A percentile compares a stretch with the other conserved stretches of the same genome.
Conservation (phyloP, 2,888 invertebrate genomes). For the Metalampra italica region DNA sequence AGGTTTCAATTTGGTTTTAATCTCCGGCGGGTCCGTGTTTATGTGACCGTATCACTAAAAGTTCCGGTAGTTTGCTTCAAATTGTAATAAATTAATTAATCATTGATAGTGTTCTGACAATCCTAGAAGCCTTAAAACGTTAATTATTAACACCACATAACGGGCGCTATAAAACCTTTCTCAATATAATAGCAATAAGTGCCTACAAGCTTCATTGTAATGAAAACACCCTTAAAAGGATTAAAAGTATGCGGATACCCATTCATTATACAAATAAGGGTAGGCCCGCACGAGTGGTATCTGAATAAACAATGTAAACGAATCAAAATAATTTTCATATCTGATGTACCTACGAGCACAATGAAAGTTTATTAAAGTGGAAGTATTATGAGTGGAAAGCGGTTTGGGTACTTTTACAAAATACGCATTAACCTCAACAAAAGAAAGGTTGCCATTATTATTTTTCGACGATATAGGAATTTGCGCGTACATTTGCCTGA, state of each 20-base stretch:
- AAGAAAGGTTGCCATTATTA: constrained; percentile 3
- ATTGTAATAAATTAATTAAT: too few species aligned
- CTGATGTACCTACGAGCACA: constrained; percentile 3
- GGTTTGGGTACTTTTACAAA: neutral
- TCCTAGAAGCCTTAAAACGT: neutral
- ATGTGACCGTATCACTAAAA: too few species aligned
- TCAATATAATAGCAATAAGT: neutral
- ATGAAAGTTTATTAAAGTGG: constrained; percentile 6
- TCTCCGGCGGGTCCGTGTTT: too few species aligned
- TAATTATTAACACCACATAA: constrained; percentile 1
- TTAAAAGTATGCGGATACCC: constrained; percentile 8
- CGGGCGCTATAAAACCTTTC: constrained; percentile 5
- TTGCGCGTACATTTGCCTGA: neutral
- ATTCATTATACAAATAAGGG: constrained; percentile 5
- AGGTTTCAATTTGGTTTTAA: too few species aligned
- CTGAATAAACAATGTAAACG: constrained; percentile 11
- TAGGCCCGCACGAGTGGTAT: neutral
- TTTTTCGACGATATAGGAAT: neutral
- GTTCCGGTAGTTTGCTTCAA: too few species aligned
- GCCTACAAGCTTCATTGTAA: constrained; percentile 3
- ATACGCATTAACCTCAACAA: constrained; percentile 3
- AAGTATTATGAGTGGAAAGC: constrained; percentile 3
- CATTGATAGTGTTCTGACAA: neutral
- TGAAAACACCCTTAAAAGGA: constrained; percentile 7
- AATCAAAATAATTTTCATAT: constrained; percentile 5